Percentiles rank a stretch among this genome's conserved stretches.
Conservation (phyloP, 1,140 invertebrate genomes). For the Tribolium castaneum region DNA sequence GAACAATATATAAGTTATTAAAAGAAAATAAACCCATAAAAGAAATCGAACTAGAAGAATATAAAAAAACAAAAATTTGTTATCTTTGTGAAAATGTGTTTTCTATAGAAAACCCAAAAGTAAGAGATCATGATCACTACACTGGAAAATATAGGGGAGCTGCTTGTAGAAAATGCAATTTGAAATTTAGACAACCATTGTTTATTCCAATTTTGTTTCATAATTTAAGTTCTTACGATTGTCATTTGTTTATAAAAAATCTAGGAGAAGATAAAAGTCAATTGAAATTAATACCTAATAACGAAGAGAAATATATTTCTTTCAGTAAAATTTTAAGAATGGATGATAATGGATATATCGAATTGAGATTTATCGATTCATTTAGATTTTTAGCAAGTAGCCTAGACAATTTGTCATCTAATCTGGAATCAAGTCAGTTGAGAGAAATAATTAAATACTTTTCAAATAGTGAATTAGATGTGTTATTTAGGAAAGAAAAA, state of each 20-base stretch:
- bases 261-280: constrained; percentile 21
- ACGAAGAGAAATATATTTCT: constrained; percentile 34
- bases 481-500: constrained; percentile 37
- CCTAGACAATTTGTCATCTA: constrained; percentile 37
- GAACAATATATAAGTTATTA: neutral
- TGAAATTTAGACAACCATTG: neutral
- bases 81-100: neutral
- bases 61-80: neutral
- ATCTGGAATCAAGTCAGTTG: constrained; percentile 21
- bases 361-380: constrained; percentile 38
- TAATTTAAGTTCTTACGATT: constrained; percentile 36
- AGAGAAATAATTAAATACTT: constrained; percentile 41
- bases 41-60: neutral
- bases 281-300: constrained; percentile 38
- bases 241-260: constrained; percentile 23
- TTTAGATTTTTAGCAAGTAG: constrained; percentile 21
- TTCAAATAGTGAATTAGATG: constrained; percentile 38
- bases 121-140: neutral
- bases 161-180: neutral
- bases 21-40: neutral
- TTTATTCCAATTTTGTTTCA: neutral
- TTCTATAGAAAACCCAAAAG: neutral
- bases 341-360: constrained; percentile 37
- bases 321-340: constrained; percentile 39
- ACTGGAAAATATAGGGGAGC: neutral